Percentiles rank a stretch among this genome's conserved stretches.
phyloP scores from a whole-genome alignment of 1,140 invertebrate genomes.

The Holotrichia oblita region DNA sequence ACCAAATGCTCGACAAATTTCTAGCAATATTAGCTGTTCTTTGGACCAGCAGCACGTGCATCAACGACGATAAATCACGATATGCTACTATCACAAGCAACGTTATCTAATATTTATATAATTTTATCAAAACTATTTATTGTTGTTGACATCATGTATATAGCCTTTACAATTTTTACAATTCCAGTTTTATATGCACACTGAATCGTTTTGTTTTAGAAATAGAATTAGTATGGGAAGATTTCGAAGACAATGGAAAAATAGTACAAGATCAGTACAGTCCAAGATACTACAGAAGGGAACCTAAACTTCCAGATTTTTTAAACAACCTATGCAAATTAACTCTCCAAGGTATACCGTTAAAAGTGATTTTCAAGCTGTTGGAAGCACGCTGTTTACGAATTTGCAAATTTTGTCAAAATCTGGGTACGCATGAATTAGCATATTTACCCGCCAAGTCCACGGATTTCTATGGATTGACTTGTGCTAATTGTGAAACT shows the following conservation, averaged over 20 bases:
- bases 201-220: slow-evolving; percentile 7
- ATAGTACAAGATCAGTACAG: not conserved
- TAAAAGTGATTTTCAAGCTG: not conserved
- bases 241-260: not conserved
- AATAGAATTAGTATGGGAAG: not conserved
- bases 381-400: not conserved
- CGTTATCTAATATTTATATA: too few species aligned
- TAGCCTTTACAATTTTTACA: too few species aligned
- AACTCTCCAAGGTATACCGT: not conserved
- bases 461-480: not conserved
- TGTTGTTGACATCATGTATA: too few species aligned
- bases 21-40: too few species aligned
- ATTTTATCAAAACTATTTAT: too few species aligned
- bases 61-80: too few species aligned
- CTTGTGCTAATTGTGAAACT: not conserved
- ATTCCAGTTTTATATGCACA: too few species aligned
- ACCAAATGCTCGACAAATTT: too few species aligned
- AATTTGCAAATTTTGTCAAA: not conserved
- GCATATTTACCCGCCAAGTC: not conserved
- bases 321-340: not conserved
- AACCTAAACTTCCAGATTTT: not conserved
- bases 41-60: too few species aligned
- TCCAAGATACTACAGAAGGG: not conserved
- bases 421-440: not conserved
- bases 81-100: too few species aligned